A percentile compares a stretch with the other conserved stretches of the same genome.
Conservation (phyloP, 2,888 invertebrate genomes). For the Scaptomyza polygonia region DNA sequence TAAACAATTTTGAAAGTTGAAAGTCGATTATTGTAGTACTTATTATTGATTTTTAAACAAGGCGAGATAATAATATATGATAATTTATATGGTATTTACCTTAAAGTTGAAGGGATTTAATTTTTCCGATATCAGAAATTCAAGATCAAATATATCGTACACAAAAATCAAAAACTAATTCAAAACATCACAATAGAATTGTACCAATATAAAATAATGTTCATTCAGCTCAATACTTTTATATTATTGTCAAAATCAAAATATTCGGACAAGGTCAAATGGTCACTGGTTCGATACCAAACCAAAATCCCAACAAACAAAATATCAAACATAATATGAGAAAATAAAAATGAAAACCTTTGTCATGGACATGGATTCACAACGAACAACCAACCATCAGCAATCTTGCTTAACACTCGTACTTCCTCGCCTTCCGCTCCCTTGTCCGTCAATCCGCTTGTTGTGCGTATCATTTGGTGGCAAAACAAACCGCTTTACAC, state of each 20-base stretch:
- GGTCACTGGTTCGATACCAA: slow-evolving; percentile 28
- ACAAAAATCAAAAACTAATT: background rate
- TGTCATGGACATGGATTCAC: slow-evolving; percentile 54
- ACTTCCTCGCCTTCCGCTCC: background rate
- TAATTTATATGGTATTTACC: too few species aligned
- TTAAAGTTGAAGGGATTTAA: too few species aligned
- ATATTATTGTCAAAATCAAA: slow-evolving; percentile 31
- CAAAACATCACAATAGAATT: background rate
- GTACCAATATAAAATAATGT: background rate
- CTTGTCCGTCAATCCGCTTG: background rate
- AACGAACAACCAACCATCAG: slow-evolving; percentile 20
- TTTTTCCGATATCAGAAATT: too few species aligned
- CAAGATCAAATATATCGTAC: too few species aligned
- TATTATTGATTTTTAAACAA: too few species aligned
- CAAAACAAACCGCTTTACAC: slow-evolving; percentile 60
- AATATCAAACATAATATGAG: slow-evolving; percentile 26
- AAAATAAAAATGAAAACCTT: slow-evolving; percentile 40
- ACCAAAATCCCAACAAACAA: slow-evolving; percentile 16
- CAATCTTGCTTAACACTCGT: slow-evolving; percentile 7
- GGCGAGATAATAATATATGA: too few species aligned
- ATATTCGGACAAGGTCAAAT: slow-evolving; percentile 49
- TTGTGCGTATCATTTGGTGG: slow-evolving; percentile 18
- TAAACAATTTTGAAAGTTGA: background rate
- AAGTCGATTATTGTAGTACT: background rate
- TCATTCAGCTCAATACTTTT: slow-evolving; percentile 15